Percentiles rank a stretch among this genome's conserved stretches.
These are phyloP conservation scores for Rhabdophis nuchalis DNA, from an alignment of 2,797 vertebrate species.

Conservation along the genomic window DNA sequence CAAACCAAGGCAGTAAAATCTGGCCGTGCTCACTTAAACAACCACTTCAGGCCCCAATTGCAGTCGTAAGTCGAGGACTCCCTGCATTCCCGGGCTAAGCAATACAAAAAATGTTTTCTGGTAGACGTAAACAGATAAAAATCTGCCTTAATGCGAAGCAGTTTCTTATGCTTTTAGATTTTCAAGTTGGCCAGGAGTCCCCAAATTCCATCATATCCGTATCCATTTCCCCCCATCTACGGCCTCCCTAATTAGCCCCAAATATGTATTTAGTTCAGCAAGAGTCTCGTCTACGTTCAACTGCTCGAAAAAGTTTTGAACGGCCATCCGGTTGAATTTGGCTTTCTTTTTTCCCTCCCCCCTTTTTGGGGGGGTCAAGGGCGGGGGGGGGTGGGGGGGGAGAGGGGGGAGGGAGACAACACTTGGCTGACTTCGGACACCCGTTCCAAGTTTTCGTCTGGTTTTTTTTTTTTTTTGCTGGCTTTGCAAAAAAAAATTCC, in stretches of 20 bases:
- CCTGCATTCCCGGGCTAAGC: background rate
- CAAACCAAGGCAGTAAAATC: background rate
- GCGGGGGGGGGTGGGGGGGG: no score
- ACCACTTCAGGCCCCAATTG: background rate
- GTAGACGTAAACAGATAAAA: background rate
- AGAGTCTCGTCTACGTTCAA: slow-evolving; percentile 25
- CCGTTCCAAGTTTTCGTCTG: background rate
- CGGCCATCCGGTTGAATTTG: background rate
- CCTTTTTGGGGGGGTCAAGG: no score
- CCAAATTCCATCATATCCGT: background rate
- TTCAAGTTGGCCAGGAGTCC: background rate
- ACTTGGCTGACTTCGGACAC: slow-evolving; percentile 30
- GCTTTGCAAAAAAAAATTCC: background rate
- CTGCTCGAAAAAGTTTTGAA: slow-evolving; percentile 38
- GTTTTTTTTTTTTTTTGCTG: no score
- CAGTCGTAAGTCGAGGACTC: background rate
- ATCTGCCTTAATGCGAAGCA: no score
- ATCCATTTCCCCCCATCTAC: background rate
- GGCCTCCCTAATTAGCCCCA: slow-evolving; percentile 27
- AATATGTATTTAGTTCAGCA: slow-evolving; percentile 28
- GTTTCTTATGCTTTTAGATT: background rate
- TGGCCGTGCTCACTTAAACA: background rate
- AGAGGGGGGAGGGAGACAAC: no score
- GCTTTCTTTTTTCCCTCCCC: background rate
- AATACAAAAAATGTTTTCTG: background rate